Evolutionary conservation across 2,888 invertebrate genomes (phyloP), one percentile per base, ranked within the genome.

Genomic region (Catocala sponsa): DNA sequence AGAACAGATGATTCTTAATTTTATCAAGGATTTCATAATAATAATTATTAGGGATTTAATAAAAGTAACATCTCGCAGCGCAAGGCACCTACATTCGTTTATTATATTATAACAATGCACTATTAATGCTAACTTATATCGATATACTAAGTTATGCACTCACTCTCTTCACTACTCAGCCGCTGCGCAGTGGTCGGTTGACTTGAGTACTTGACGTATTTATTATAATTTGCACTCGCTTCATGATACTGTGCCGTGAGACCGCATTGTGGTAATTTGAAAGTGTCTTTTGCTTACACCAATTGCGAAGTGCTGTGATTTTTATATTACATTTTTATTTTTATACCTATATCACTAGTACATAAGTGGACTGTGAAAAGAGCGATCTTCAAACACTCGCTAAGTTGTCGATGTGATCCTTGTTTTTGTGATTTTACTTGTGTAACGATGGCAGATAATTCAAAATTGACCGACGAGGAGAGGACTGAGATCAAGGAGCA

Each of bases 401-500:
- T 65, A 46, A 55, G 50, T 72, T 66, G 73, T 90, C 74, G 82
- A 90, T 91, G 92, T 92, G 91, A 86, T 86, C 82, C 78, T 83
- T 85, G 85, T 89, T 90, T 87, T 87, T 90, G 89, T 91, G 90
- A 84, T 82, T 83, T 72, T 81, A 86, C 80, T 78, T 82, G 81
- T 82, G 88, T 83, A 84, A 91, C 85, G 74, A 94, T 94, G 94
- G 91, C 94, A 87, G 94, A 94, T 85, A 93, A 94, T 88, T 90
- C 94, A 75, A 95, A 95, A 89, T 90, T 96, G 84, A 96, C 95
- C 65, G 94, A 95, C 63, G 97, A 97, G 84, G 97, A 97, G 92
- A 95, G 96, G 80, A 92, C 96, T 68, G 97, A 97, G 92, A 96
- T 97, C 82, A 95, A 95, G 83, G 97, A 97, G 91, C 97, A 97